These are phyloP conservation scores for Podargus strigoides DNA, from an alignment of 2,797 vertebrate genomes.

Conservation along the genomic window DNA sequence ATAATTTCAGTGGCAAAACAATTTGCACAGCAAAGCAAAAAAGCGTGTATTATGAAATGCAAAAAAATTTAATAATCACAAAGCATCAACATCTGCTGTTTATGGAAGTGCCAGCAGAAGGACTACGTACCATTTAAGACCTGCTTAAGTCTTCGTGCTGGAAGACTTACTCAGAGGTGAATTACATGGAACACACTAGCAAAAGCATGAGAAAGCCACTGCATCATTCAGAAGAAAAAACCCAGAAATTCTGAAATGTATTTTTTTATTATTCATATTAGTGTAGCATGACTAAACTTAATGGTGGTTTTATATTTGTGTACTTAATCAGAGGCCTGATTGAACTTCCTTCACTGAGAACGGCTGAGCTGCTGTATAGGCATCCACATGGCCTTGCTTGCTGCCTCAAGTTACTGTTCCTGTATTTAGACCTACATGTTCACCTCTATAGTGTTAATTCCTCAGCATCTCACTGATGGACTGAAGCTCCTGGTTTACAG, in stretches of 20 bases:
- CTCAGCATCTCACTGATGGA: background rate
- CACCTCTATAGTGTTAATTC: background rate
- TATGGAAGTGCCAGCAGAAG: background rate
- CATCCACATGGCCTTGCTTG: background rate
- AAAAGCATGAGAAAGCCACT: background rate
- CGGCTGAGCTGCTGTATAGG: background rate
- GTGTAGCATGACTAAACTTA: background rate
- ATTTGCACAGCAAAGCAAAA: background rate
- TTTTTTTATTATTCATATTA: background rate
- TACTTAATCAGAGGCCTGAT: background rate
- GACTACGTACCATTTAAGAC: background rate
- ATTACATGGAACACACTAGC: background rate
- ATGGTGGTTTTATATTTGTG: background rate
- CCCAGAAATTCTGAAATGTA: background rate
- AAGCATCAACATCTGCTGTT: background rate
- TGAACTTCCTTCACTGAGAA: background rate
- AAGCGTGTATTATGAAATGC: accelerated
- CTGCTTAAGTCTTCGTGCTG: background rate
- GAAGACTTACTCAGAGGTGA: background rate
- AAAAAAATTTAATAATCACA: background rate
- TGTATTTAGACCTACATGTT: background rate
- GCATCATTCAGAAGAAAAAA: background rate
- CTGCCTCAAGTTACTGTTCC: background rate
- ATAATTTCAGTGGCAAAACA: background rate
- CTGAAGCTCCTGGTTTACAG: background rate